Base-by-base conservation (phyloP, 2,113 vertebrate genomes). In the Lophura nycthemera region DNA sequence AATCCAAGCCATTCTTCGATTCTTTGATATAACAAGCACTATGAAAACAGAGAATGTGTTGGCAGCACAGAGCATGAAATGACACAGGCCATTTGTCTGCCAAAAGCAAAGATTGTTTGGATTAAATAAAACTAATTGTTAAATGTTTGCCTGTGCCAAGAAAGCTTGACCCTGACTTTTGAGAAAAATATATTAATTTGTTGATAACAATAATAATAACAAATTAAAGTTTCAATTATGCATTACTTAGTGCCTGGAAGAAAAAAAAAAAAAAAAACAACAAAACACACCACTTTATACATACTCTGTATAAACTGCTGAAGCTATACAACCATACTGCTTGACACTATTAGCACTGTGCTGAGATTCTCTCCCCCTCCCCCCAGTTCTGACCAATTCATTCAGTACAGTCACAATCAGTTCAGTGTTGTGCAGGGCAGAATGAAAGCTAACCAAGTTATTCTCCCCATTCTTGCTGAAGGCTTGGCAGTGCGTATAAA, bases 181-280 rank as follows among this genome's bases (percentile, higher is more conserved):
- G 70, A 93, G 95, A 90, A 30, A 52, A 63, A 79, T 93, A 88
- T 77, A 93, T 86, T 77, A 96, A 92, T 40, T 88, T 56, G 24
- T 73, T 66, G 42, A 43, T 43, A 43, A 43, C 42, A 43, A 43
- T 43, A 43, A 43, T 43, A 43, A 17, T 61, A 94, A 86, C 72
- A 87, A 89, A 89, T 93, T 80, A 88, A 93, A 92, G 85, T 96
- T 96, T 93, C 83, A 93, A 64, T 86, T 87, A 70, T 34, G 60
- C 34, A 48, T 64, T 25, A 64, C 42, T 89, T 83, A 32, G 45
- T 79, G n/a, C 36, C 60, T 30, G 16, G 48, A 18, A 43, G 80
- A 91, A 54, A 25, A 61, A 36, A 61, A 36, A 1, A 25, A 25
- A 30, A 36, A 36, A 36, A 57, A 43, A 15, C 54, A 57, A 57